Evolutionary conservation across 35 echinoderm and acorn worm genomes (phyloP), one percentile per base, ranked within the genome.

Genomic region (Stichopus chloronotus): DNA sequence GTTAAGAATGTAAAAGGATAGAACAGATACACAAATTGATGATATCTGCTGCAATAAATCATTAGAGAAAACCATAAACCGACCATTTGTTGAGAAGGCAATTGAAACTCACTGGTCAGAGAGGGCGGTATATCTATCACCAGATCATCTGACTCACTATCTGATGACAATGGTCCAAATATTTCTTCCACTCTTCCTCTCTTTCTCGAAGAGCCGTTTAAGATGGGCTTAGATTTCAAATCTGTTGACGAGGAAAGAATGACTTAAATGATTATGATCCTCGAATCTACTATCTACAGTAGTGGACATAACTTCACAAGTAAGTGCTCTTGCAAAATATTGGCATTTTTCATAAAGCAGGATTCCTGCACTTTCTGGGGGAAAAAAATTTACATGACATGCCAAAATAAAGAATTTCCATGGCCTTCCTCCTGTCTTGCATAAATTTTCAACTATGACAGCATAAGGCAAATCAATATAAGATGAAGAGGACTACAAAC

Each of bases 101-200:
- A 19, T 54, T 84, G 57, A 78, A 22, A 55, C 56, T 92, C 92
- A 94, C 95, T 78, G 57, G 59, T 25, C 52, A 78, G 57, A 61
- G 84, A 88, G 5, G 92, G 63, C 30, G 93, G 91, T 43, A 92
- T 91, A 94, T 98, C 97, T 54, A 98, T 98, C 16, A 98, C 91
- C 57, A 98, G 92, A 81, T 85, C 55, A 6, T 98, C 97, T 84
- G 84, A 86, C 30, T 98, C 97, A 83, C 97, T 96, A 78, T 96
- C 97, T 17, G 96, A 98, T 77, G 91, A 92, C 1, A 98, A 77
- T 8, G 71, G 55, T 5, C 92, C 96, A 94, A 98, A 98, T 90
- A 98, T 72, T 56, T 98, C 96, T 9, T 95, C 92, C 53, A 98
- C 76, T 43, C 30, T 43, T 8, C 90, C 94, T 21, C 94, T 69